Percentiles rank a stretch among this genome's conserved stretches.
Conservation (phyloP, 2,113 vertebrate species). For the Limanda limanda region DNA sequence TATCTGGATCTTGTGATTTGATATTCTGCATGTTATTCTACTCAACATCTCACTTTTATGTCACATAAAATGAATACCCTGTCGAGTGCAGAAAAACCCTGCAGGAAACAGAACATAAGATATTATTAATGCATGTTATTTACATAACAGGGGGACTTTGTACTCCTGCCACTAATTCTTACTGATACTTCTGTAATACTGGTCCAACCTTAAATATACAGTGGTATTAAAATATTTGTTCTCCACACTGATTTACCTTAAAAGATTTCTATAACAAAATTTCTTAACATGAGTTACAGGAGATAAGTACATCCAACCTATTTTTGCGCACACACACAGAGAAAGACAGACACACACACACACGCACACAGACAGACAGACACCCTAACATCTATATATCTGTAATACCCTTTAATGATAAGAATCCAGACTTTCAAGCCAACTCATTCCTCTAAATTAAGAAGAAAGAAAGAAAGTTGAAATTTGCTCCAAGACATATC, state of each 20-base stretch:
- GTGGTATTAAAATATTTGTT: not conserved
- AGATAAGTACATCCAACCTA: not conserved
- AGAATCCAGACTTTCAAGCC: no score
- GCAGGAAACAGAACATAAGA: conserved; percentile 27
- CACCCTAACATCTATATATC: no score
- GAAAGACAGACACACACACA: no score
- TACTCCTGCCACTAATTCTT: not conserved
- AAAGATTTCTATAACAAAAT: not conserved
- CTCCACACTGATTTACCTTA: not conserved
- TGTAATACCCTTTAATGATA: no score
- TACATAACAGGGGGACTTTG: conserved; percentile 22
- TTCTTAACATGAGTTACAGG: not conserved
- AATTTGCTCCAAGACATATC: not conserved
- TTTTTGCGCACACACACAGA: no score
- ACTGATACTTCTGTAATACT: not conserved
- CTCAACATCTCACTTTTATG: conserved; percentile 32
- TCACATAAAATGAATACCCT: conserved; percentile 32
- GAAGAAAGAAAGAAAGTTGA: not conserved
- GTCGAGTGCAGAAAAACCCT: conserved; percentile 9
- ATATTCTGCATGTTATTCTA: conserved; percentile 17
- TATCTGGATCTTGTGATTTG: conserved; percentile 30
- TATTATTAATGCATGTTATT: conserved; percentile 31
- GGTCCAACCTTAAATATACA: not conserved
- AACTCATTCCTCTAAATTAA: no score
- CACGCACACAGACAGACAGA: no score